Evolutionary conservation across 2,113 vertebrate genomes (phyloP).

Genomic region (Ctenodactylus gundi): DNA sequence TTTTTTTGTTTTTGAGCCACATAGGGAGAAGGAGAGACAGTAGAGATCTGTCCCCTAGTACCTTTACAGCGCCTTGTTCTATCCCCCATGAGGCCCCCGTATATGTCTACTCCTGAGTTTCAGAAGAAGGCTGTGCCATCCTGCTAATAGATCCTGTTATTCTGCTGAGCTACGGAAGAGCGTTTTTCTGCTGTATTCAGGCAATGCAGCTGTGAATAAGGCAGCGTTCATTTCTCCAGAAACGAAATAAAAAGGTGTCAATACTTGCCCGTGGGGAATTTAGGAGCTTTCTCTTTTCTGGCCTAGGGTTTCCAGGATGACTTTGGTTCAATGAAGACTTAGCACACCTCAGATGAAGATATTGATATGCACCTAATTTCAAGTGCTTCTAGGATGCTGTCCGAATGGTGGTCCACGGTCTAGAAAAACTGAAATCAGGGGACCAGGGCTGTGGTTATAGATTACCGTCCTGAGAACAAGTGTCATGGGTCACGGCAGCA

Average conservation of each 20-base stretch:
- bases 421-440: background rate
- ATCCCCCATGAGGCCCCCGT: background rate
- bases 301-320: background rate
- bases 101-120: rapidly evolving
- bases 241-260: too few species aligned
- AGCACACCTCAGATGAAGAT: background rate
- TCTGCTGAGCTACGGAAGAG: background rate
- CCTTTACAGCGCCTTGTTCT: background rate
- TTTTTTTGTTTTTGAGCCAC: background rate
- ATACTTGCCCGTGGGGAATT: background rate
- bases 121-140: rapidly evolving
- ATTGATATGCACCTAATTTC: background rate
- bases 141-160: background rate
- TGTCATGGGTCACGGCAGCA: rapidly evolving
- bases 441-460: background rate
- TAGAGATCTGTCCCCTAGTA: background rate
- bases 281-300: background rate
- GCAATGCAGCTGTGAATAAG: background rate
- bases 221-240: background rate
- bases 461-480: background rate
- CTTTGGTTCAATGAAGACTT: background rate
- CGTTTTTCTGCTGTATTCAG: background rate
- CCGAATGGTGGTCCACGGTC: rapidly evolving
- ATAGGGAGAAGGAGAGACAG: rapidly evolving
- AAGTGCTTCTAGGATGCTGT: rapidly evolving